Evolutionary conservation across 1,140 invertebrate species (phyloP).

Genomic region (Cherax destructor): DNA sequence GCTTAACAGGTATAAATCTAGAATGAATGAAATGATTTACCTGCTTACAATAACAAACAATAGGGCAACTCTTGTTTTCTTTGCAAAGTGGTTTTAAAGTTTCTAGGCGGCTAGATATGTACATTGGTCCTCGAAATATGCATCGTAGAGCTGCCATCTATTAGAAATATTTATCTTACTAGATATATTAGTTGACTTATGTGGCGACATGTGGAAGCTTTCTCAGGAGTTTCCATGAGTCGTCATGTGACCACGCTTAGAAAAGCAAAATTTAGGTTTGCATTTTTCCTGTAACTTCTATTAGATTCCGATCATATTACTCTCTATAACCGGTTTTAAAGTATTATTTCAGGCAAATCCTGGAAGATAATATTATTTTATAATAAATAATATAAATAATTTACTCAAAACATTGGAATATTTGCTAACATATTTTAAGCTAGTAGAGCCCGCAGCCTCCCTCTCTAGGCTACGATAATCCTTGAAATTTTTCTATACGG

Average conservation of each 20-base stretch:
- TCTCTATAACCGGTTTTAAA: background rate
- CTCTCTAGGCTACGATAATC: background rate
- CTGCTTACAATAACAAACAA: too few species aligned
- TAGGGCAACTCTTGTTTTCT: too few species aligned
- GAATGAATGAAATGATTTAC: too few species aligned
- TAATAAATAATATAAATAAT: background rate
- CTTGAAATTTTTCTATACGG: background rate
- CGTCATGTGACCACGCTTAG: background rate
- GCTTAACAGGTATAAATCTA: too few species aligned
- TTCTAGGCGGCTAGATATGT: too few species aligned
- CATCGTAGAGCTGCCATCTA: too few species aligned
- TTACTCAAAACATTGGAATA: background rate
- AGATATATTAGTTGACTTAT: background rate
- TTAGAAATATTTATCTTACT: background rate
- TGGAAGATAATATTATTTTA: background rate
- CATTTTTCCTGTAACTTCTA: background rate
- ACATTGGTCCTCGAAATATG: too few species aligned
- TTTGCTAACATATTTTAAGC: background rate
- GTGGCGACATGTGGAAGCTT: background rate
- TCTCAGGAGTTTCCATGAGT: background rate
- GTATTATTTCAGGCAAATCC: background rate
- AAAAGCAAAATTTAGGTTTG: background rate
- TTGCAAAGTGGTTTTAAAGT: too few species aligned
- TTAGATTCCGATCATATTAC: background rate
- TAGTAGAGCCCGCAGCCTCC: constrained; percentile 14